Evolutionary conservation across 37 sponge, comb jelly and placozoan genomes (phyloP).

Genomic region (Crambe crambe): DNA sequence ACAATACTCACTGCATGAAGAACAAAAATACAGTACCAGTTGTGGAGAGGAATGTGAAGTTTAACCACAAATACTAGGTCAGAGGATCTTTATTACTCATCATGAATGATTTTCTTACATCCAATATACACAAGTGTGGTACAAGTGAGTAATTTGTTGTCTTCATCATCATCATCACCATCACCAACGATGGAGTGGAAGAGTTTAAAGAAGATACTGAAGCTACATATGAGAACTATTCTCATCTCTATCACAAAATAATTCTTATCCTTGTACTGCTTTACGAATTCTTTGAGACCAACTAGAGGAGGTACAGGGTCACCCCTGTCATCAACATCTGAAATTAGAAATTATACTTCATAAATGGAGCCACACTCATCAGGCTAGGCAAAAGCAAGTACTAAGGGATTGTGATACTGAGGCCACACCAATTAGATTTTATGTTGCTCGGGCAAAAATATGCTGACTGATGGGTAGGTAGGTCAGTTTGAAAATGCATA

Average conservation of each 20-base stretch:
- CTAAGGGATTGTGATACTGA: too few species aligned
- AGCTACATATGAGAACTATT: slow-evolving; percentile 8
- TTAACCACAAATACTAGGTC: background rate
- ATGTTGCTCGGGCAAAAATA: too few species aligned
- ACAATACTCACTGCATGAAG: slow-evolving; percentile 42
- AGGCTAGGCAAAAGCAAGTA: too few species aligned
- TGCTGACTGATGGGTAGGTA: too few species aligned
- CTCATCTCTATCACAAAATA: slow-evolving; percentile 46
- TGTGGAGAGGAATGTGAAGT: background rate
- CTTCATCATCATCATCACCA: background rate
- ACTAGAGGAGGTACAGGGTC: background rate
- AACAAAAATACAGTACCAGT: background rate
- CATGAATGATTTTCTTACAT: too few species aligned
- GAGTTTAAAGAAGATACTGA: slow-evolving; percentile 19
- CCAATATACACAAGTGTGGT: slow-evolving; percentile 2
- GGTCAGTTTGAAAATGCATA: too few species aligned
- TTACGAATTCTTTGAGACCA: slow-evolving; percentile 37
- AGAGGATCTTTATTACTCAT: background rate
- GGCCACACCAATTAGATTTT: too few species aligned
- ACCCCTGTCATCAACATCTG: background rate
- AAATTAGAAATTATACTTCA: too few species aligned
- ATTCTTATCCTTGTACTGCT: slow-evolving; percentile 18
- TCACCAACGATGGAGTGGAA: too few species aligned
- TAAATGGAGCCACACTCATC: background rate
- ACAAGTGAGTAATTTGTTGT: background rate